Percentiles rank a stretch among this genome's conserved stretches.
Evolutionary conservation across 2,113 vertebrate genomes (phyloP).

Genomic region (Cavia porcellus): DNA sequence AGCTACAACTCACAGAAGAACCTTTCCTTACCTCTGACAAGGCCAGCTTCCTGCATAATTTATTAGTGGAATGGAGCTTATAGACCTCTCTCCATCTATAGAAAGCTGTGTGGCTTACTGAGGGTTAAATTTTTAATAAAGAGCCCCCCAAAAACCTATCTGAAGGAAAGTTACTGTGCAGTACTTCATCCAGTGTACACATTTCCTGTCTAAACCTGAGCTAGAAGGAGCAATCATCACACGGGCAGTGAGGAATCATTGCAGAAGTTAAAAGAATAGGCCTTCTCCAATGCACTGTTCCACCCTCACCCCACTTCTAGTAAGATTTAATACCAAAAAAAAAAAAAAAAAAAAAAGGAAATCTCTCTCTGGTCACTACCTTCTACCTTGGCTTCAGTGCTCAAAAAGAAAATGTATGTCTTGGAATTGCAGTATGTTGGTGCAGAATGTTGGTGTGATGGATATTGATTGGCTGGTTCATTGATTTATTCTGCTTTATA

Average conservation of each 20-base stretch:
- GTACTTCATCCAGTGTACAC: background rate
- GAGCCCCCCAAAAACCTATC: background rate
- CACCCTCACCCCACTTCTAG: fast-evolving
- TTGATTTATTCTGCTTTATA: background rate
- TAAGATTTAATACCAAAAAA: background rate
- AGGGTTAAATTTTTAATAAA: too few species aligned
- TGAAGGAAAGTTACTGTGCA: background rate
- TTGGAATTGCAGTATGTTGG: background rate
- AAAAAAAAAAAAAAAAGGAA: background rate
- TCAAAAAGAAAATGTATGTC: background rate
- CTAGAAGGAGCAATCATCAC: background rate
- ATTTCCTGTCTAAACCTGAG: background rate
- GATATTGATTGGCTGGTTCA: background rate
- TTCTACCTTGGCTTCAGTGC: background rate
- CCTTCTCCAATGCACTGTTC: background rate
- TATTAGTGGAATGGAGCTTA: too few species aligned
- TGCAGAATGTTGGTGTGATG: background rate
- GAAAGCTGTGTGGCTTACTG: too few species aligned
- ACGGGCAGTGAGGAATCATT: background rate
- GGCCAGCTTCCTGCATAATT: too few species aligned
- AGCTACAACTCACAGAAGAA: too few species aligned
- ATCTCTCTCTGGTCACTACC: background rate
- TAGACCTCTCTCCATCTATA: too few species aligned
- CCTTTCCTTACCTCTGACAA: too few species aligned
- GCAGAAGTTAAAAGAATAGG: background rate